Evolutionary conservation across 2,888 invertebrate genomes (phyloP).

Genomic region (Lycocerus yunnanus): DNA sequence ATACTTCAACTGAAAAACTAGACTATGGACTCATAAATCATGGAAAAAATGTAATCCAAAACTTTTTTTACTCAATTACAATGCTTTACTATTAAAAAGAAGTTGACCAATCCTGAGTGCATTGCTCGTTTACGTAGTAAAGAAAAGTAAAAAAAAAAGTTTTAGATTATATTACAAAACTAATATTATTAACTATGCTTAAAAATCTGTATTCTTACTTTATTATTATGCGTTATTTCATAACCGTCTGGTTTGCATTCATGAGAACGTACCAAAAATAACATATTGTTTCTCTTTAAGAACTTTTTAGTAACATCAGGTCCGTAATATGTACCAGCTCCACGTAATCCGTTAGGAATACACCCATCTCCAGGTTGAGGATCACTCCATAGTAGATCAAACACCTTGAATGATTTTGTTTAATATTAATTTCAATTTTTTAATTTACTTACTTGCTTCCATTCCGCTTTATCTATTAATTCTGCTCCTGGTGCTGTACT

Average conservation of each 20-base stretch:
- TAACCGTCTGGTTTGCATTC: constrained; percentile 94
- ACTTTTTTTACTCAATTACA: too few relatives aligned
- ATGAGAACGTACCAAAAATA: constrained; percentile 84
- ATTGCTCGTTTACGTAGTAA: too few relatives aligned
- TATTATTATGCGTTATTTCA: constrained; percentile 82
- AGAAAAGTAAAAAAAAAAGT: too few relatives aligned
- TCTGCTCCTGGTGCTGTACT: constrained; percentile 67
- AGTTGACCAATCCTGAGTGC: too few relatives aligned
- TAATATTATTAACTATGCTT: too few relatives aligned
- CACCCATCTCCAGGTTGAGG: constrained; percentile 81
- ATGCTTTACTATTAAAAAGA: too few relatives aligned
- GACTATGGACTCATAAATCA: too few relatives aligned
- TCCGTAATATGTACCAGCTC: constrained; percentile 93
- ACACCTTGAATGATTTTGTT: constrained; percentile 64
- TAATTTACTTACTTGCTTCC: constrained; percentile 76
- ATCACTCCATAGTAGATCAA: constrained; percentile 94
- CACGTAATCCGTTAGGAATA: constrained; percentile 80
- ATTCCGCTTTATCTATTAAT: constrained; percentile 80
- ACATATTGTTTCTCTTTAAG: constrained; percentile 75
- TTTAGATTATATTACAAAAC: too few relatives aligned
- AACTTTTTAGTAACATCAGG: constrained; percentile 84
- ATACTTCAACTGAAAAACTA: too few relatives aligned
- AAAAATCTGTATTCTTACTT: constrained; percentile 60
- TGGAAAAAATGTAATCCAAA: too few relatives aligned
- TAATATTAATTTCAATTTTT: background rate